phyloP scores from a whole-genome alignment of 2,888 invertebrate genomes.

The Pharmacophagus antenor region DNA sequence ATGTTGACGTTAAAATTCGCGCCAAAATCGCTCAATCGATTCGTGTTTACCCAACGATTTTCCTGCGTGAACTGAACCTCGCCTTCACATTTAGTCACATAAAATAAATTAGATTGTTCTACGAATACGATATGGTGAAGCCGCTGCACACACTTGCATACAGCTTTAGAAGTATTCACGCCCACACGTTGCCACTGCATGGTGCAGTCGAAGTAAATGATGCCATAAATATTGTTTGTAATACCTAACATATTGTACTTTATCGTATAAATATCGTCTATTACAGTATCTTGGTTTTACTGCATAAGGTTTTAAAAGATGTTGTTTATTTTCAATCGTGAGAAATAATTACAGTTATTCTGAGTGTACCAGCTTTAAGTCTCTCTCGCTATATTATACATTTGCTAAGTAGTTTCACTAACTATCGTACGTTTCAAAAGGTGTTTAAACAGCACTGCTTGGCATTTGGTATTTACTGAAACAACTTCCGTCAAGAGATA shows the following conservation, averaged over 20 bases:
- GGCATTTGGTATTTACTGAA: background rate
- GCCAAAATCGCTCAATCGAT: conserved; percentile 12
- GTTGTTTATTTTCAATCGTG: background rate
- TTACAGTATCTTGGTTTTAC: background rate
- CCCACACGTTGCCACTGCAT: conserved; percentile 16
- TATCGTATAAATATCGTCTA: background rate
- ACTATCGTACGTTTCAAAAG: background rate
- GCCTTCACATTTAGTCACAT: conserved; percentile 5
- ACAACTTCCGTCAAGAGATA: too few relatives aligned
- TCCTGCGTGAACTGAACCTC: conserved; percentile 21
- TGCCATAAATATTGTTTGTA: background rate
- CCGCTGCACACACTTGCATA: conserved; percentile 15
- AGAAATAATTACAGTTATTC: background rate
- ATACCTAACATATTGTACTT: background rate
- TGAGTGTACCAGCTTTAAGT: background rate
- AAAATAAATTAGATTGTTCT: conserved; percentile 28
- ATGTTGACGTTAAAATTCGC: conserved; percentile 1
- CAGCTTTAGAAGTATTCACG: conserved; percentile 18
- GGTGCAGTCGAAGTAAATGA: background rate
- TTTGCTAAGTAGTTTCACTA: background rate
- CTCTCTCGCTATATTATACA: background rate
- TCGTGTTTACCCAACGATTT: conserved; percentile 2
- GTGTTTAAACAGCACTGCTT: background rate
- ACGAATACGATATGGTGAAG: conserved; percentile 25
- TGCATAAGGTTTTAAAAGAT: background rate